Conservation (phyloP, 2,797 vertebrate genomes). For the Erpetoichthys calabaricus region DNA sequence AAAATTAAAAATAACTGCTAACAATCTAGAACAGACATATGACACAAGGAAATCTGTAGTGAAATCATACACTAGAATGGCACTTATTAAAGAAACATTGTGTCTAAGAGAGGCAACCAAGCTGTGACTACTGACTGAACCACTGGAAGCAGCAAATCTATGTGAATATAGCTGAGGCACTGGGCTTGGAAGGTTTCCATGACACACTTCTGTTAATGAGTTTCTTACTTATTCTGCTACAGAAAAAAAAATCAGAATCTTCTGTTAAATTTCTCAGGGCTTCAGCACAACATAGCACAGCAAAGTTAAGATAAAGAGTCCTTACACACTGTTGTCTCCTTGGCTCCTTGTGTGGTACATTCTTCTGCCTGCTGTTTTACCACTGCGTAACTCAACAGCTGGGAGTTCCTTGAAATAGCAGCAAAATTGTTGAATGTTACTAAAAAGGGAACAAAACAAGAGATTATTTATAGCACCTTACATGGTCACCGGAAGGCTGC, state of each 20-base stretch:
- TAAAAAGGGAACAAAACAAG: conserved; percentile 25
- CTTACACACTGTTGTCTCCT: conserved; percentile 93
- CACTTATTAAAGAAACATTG: too few species aligned
- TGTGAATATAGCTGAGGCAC: too few species aligned
- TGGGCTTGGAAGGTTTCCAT: too few species aligned
- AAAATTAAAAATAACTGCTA: neutral
- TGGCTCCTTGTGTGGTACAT: conserved; percentile 97
- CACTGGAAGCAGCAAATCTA: too few species aligned
- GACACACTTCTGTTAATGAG: too few species aligned
- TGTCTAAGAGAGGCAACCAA: too few species aligned
- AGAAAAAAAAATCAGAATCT: neutral
- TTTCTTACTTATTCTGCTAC: too few species aligned
- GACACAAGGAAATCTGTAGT: neutral
- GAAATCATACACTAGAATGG: too few species aligned
- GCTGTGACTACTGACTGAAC: too few species aligned
- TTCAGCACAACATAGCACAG: too few species aligned
- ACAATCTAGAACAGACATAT: neutral
- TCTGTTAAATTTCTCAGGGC: neutral
- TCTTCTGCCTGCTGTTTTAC: conserved; percentile 85
- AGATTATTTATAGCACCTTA: neutral
- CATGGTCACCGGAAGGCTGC: too few species aligned
- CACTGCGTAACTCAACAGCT: conserved; percentile 85
- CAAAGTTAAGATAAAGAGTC: conserved; percentile 19
- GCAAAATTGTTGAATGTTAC: conserved; percentile 95
- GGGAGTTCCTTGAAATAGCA: conserved; percentile 96